Base-by-base conservation (phyloP, 2,113 vertebrate genomes). In the Tragelaphus buxtoni region DNA sequence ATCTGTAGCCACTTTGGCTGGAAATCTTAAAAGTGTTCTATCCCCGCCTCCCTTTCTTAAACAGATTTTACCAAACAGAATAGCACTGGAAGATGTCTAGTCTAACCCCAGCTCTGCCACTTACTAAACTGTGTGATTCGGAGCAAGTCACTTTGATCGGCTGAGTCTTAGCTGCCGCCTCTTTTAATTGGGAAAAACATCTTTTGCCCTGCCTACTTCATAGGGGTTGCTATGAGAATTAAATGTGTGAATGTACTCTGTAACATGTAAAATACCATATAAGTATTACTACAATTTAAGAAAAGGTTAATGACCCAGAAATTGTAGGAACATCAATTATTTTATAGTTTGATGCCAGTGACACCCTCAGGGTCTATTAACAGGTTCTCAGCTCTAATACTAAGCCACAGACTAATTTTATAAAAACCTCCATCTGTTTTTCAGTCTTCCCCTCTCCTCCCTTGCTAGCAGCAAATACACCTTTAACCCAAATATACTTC, bases 41-140 rank as follows among this genome's bases (percentile, higher is more conserved):
- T 80, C 55, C 55, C 1, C 42, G 76, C 45, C 7, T 8, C n/a
- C 51, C 51, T 83, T 90, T 96, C 77, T 88, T 89, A 91, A 91
- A 93, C 72, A 95, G 94, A 92, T 95, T 92, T 86, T n/a, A 88
- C 58, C 85, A 92, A 92, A 87, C 30, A 81, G 81, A 97, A 96
- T 81, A 49, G 51, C 93, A 79, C 30, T 83, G 82, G 61, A 94
- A 74, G 72, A 79, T 63, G 76, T 93, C 86, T 92, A 72, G 84
- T 93, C 76, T 55, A 96, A 80, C 90, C 86, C 35, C 45, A 82
- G 93, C 55, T 90, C 91, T 93, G 60, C 42, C 74, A 84, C 56
- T 92, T 79, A 94, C 77, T 85, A 65, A 65, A 90, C 58, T 80
- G 77, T 88, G 60, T 79, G 77, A 97, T 65, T 94, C n/a, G 47